Percentiles rank a stretch among this genome's conserved stretches.
phyloP scores from a whole-genome alignment of 2,797 vertebrate species.

The Xenopus petersii region DNA sequence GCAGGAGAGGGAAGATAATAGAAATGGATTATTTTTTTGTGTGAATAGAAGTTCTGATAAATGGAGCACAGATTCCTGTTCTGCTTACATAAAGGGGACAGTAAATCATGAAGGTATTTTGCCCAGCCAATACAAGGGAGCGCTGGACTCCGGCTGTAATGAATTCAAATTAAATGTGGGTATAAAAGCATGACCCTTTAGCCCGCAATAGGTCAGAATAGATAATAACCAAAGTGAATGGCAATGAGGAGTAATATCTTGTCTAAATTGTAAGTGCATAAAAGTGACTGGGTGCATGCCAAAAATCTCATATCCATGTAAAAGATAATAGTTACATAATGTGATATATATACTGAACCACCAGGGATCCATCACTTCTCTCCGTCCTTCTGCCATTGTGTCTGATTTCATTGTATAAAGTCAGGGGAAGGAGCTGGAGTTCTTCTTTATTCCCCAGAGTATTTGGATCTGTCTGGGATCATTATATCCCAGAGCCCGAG shows the following conservation, averaged over 20 bases:
- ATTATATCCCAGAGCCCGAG: too few relatives aligned
- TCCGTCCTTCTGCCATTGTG: too few relatives aligned
- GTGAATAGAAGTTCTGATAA: conserved; percentile 5
- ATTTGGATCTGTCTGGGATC: too few relatives aligned
- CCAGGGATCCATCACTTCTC: too few relatives aligned
- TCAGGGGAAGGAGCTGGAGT: too few relatives aligned
- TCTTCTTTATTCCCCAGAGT: too few relatives aligned
- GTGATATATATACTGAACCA: conserved; percentile 13
- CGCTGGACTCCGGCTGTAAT: conserved; percentile 16
- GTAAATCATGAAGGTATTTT: conserved; percentile 21
- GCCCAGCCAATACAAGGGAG: neutral
- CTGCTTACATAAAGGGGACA: neutral
- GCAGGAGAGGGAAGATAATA: neutral
- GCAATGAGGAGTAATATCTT: conserved; percentile 33
- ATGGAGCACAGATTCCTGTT: neutral
- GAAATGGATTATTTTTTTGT: neutral
- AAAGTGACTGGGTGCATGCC: conserved; percentile 37
- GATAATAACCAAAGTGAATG: conserved; percentile 45
- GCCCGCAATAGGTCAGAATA: conserved; percentile 32
- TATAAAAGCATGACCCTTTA: conserved; percentile 39
- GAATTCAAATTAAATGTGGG: conserved; percentile 34
- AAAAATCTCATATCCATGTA: conserved; percentile 31
- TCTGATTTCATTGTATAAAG: too few relatives aligned
- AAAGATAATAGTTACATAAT: conserved; percentile 41
- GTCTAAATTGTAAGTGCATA: conserved; percentile 39